Evolutionary conservation across 1,140 invertebrate genomes (phyloP).

Genomic region (Caerostris darwini): DNA sequence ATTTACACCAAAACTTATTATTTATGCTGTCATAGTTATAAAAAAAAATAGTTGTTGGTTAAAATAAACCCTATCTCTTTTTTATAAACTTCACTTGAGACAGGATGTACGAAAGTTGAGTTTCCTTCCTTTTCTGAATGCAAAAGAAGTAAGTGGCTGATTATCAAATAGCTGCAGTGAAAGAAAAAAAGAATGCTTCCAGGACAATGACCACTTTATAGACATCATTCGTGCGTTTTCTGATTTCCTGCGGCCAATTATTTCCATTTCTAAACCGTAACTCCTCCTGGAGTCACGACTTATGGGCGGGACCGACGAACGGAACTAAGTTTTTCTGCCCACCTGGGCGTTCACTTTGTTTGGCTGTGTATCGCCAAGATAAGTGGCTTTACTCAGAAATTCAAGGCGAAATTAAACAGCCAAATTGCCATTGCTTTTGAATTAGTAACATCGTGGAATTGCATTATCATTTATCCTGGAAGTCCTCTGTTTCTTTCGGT

Average conservation of each 20-base stretch:
- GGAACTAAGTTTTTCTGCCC: constrained; percentile 48
- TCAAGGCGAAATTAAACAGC: no score
- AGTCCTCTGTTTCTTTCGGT: neutral
- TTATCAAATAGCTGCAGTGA: constrained; percentile 26
- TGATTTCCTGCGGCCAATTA: constrained; percentile 76
- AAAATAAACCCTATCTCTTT: neutral
- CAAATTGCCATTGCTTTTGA: no score
- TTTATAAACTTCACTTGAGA: neutral
- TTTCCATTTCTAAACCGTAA: constrained; percentile 76
- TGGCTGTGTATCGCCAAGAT: constrained; percentile 38
- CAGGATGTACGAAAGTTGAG: constrained; percentile 9
- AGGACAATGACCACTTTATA: constrained; percentile 57
- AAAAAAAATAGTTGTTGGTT: no score
- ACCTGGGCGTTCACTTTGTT: constrained; percentile 37
- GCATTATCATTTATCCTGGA: neutral
- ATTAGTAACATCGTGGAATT: neutral
- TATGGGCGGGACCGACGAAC: constrained; percentile 55
- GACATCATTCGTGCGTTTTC: constrained; percentile 70
- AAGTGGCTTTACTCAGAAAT: neutral
- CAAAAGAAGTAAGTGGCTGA: constrained; percentile 7
- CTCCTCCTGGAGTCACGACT: constrained; percentile 73
- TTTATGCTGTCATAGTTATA: no score
- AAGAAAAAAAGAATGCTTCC: constrained; percentile 10
- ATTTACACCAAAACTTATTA: no score
- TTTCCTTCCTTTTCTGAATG: constrained; percentile 36